phyloP scores from a whole-genome alignment of 30 jellyfish, hydroid and myxozoan genomes.

The Rhopilema esculentum region DNA sequence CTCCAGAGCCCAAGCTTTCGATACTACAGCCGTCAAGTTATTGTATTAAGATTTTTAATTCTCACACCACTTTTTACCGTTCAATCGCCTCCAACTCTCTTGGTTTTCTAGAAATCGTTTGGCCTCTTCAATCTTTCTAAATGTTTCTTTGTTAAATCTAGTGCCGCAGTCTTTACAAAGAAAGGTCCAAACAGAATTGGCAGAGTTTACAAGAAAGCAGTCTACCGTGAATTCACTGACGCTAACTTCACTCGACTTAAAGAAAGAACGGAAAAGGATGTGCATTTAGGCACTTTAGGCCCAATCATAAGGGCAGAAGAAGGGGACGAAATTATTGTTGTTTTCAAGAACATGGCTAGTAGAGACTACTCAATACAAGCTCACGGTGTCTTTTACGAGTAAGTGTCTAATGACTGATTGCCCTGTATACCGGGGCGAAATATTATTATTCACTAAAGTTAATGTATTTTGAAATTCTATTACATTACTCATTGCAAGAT shows the following conservation, averaged over 20 bases:
- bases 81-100: no score
- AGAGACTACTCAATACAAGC: slow-evolving; percentile 59
- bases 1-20: no score
- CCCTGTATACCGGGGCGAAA: no score
- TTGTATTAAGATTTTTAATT: no score
- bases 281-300: slow-evolving; percentile 72
- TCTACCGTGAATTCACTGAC: slow-evolving; percentile 68
- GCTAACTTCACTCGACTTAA: slow-evolving; percentile 35
- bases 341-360: slow-evolving; percentile 72
- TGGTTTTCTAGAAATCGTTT: no score
- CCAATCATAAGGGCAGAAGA: slow-evolving; percentile 80
- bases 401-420: neutral
- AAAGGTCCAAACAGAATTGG: slow-evolving; percentile 64
- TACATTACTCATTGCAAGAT: no score
- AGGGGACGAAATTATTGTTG: slow-evolving; percentile 61
- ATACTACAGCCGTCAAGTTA: no score
- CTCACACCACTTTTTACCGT: no score
- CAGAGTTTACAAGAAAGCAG: slow-evolving; percentile 64
- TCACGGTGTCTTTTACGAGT: slow-evolving; percentile 67
- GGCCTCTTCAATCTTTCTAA: no score
- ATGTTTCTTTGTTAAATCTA: neutral
- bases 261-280: slow-evolving; percentile 20
- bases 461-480: no score
- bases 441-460: no score
- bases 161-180: slow-evolving; percentile 54